Evolutionary conservation across 2,888 invertebrate species (phyloP).

Genomic region (Molanna angustata): DNA sequence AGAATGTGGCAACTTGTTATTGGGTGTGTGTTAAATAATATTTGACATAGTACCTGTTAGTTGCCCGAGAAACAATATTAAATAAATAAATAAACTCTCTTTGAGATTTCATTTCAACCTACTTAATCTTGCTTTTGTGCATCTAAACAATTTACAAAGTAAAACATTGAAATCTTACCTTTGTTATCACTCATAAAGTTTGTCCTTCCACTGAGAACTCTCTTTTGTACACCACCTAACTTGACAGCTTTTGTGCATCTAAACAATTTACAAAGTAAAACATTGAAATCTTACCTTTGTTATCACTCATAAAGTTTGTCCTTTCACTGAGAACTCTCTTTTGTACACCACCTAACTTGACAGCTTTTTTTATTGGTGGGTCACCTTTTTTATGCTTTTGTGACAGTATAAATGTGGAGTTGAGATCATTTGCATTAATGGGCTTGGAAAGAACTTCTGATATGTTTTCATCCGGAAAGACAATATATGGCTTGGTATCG

Average conservation of each 20-base stretch:
- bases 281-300: slow-evolving; percentile 42
- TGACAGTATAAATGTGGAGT: slow-evolving; percentile 50
- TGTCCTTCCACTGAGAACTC: slow-evolving; percentile 44
- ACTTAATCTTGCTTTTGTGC: too few species aligned
- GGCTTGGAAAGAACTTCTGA: slow-evolving; percentile 10
- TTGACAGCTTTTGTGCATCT: slow-evolving; percentile 33
- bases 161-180: slow-evolving; percentile 37
- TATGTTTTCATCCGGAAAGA: slow-evolving; percentile 11
- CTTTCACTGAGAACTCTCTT: slow-evolving; percentile 44
- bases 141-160: too few species aligned
- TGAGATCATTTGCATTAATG: slow-evolving; percentile 45
- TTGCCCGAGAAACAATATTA: too few species aligned
- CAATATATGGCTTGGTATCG: slow-evolving; percentile 8
- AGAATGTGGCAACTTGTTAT: too few species aligned
- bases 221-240: slow-evolving; percentile 38
- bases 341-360: slow-evolving; percentile 35
- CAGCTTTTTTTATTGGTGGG: slow-evolving; percentile 22
- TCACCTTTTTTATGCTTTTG: slow-evolving; percentile 37
- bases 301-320: slow-evolving; percentile 44
- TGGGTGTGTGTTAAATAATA: too few species aligned
- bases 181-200: slow-evolving; percentile 44
- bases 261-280: too few species aligned
- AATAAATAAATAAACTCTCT: too few species aligned
- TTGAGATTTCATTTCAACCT: too few species aligned
- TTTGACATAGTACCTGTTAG: too few species aligned